Evolutionary conservation across 2,113 vertebrate species (phyloP), one percentile per base, ranked within the genome.

Genomic region (Madoqua kirkii): DNA sequence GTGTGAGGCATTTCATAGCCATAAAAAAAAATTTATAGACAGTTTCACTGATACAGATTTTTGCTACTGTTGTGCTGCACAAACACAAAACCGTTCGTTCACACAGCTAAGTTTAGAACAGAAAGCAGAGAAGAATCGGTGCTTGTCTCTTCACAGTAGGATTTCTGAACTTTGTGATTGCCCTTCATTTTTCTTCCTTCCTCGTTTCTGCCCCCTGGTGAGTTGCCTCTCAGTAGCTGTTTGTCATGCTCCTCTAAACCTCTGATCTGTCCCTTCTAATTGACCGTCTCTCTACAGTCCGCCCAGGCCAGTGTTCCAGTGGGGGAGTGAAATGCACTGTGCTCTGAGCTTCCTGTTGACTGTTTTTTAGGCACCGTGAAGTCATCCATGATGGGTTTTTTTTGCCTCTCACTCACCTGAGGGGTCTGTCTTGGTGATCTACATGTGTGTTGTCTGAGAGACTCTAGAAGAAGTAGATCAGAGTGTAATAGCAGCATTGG

Each of bases 161-260:
- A 82, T 93, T 97, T 98, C 91, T 96, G 78, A 96, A 96, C 71
- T 94, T 96, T 21, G 33, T 89, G 59, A 33, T 95, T 96, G 97
- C 95, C 76, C 19, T 92, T 43, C 85, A 60, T n/a, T 27, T 62
- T 89, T 89, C 10, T 11, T 5, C 5, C 52, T 12, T 19, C 11
- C 74, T 97, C 21, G 50, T 89, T 57, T 10, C 52, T 5, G 3
- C 6, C 45, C 33, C 64, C 87, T n/a, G 27, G 29, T 54, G 92
- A 91, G 90, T 23, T 78, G 48, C 82, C 74, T 98, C 76, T 59
- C 43, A 62, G 94, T 19, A 94, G 45, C 71, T 85, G 40, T 45
- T 94, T 84, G 62, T 74, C 43, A 23, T 97, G 89, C 62, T 67
- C 62, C 94, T 91, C 43, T 31, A 48, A 64, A 82, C 74, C 96